Evolutionary conservation across 2,797 vertebrate genomes (phyloP).

Genomic region (Echeneis naucrates): DNA sequence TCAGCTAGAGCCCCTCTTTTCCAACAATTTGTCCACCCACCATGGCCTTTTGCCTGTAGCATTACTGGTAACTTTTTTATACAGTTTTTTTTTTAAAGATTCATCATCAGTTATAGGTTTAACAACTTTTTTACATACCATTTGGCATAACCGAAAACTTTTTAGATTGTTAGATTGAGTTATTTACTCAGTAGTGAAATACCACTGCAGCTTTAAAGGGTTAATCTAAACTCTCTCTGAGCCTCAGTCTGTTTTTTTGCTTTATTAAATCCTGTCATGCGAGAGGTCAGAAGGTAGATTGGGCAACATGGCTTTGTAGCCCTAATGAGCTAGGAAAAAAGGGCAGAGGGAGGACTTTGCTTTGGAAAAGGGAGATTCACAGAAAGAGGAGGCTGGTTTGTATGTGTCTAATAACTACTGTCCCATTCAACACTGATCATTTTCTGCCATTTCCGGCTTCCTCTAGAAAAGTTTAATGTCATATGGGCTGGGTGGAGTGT

Average conservation of each 20-base stretch:
- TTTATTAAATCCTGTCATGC: conserved; percentile 74
- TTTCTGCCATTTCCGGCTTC: conserved; percentile 55
- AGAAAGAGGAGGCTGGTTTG: conserved; percentile 27
- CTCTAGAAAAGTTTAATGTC: conserved; percentile 61
- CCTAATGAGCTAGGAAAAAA: conserved; percentile 58
- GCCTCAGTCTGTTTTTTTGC: conserved; percentile 60
- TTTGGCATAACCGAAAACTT: too few relatives aligned
- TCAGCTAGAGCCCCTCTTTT: background rate
- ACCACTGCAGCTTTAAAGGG: conserved; percentile 48
- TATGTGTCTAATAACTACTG: conserved; percentile 36
- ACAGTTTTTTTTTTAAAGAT: background rate
- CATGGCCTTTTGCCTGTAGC: background rate
- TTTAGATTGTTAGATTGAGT: too few relatives aligned
- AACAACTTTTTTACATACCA: too few relatives aligned
- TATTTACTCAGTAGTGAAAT: conserved; percentile 33
- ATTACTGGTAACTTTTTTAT: background rate
- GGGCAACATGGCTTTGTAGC: conserved; percentile 63
- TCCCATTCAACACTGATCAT: conserved; percentile 44
- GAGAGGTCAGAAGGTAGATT: conserved; percentile 73
- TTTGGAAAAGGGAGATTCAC: conserved; percentile 40
- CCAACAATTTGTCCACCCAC: background rate
- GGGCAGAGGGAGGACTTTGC: conserved; percentile 38
- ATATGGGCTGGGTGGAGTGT: conserved; percentile 64
- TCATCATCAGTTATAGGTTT: too few relatives aligned
- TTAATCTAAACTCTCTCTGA: conserved; percentile 61